These are phyloP conservation scores for Huso huso DNA, from an alignment of 2,797 vertebrate species.

Conservation along the genomic window DNA sequence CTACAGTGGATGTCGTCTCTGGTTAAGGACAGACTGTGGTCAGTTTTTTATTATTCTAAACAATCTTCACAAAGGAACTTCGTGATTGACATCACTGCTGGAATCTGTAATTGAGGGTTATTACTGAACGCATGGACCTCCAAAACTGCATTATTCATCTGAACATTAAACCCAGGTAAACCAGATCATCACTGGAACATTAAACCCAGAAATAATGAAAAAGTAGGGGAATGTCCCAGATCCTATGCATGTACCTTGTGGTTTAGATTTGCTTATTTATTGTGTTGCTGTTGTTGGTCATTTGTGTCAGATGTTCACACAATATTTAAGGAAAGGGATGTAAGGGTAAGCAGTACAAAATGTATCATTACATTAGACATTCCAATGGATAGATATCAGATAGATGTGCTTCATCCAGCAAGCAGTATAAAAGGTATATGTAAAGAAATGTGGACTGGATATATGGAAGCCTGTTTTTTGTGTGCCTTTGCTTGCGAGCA, in stretches of 20 bases:
- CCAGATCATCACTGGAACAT: neutral
- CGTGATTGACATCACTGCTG: neutral
- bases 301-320: neutral
- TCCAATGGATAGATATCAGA: too few species aligned
- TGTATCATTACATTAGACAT: too few species aligned
- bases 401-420: too few species aligned
- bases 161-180: neutral
- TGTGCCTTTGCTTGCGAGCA: too few species aligned
- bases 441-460: too few species aligned
- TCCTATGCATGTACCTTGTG: neutral
- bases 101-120: neutral
- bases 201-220: neutral
- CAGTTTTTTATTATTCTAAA: neutral
- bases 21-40: neutral
- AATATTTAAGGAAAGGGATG: slow-evolving; percentile 35
- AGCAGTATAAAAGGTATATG: too few species aligned
- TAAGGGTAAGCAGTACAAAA: too few species aligned
- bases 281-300: neutral
- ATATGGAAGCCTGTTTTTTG: too few species aligned
- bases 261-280: neutral
- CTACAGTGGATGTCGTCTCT: neutral
- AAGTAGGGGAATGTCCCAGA: too few species aligned
- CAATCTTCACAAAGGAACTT: neutral
- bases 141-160: neutral
- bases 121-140: neutral